Evolutionary conservation across 2,797 vertebrate species (phyloP).

Genomic region (Enoplosus armatus): DNA sequence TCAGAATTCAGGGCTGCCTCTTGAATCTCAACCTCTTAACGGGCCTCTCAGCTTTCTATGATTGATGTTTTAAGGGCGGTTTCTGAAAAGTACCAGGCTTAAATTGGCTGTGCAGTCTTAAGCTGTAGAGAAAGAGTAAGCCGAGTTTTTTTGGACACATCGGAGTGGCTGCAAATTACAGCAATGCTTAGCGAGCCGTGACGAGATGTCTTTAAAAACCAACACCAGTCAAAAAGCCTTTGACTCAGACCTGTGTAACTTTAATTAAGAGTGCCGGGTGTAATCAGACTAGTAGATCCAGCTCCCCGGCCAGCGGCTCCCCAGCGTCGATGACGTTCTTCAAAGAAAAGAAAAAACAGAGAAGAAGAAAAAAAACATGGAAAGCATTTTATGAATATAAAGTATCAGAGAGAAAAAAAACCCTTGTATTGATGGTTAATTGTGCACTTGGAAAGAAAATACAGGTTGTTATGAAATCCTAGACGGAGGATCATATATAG

Average conservation of each 20-base stretch:
- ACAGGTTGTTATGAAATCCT: constrained; percentile 28
- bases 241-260: constrained; percentile 81
- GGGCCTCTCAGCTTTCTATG: constrained; percentile 71
- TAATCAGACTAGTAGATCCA: constrained; percentile 81
- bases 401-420: constrained; percentile 33
- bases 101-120: constrained; percentile 78
- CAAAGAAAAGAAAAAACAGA: constrained; percentile 58
- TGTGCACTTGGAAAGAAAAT: constrained; percentile 40
- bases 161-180: constrained; percentile 81
- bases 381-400: constrained; percentile 73
- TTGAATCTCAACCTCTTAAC: constrained; percentile 69
- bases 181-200: constrained; percentile 79
- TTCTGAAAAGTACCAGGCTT: constrained; percentile 76
- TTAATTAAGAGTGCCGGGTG: constrained; percentile 81
- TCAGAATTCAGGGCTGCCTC: constrained; percentile 68
- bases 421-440: constrained; percentile 61
- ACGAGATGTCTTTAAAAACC: constrained; percentile 83
- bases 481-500: not conserved
- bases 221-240: constrained; percentile 82
- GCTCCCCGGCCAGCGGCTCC: constrained; percentile 71
- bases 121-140: constrained; percentile 66
- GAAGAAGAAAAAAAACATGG: constrained; percentile 35
- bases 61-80: constrained; percentile 78
- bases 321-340: constrained; percentile 64
- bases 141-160: constrained; percentile 69